Conservation (phyloP, 2,797 vertebrate species). For the Sebastes minor region DNA sequence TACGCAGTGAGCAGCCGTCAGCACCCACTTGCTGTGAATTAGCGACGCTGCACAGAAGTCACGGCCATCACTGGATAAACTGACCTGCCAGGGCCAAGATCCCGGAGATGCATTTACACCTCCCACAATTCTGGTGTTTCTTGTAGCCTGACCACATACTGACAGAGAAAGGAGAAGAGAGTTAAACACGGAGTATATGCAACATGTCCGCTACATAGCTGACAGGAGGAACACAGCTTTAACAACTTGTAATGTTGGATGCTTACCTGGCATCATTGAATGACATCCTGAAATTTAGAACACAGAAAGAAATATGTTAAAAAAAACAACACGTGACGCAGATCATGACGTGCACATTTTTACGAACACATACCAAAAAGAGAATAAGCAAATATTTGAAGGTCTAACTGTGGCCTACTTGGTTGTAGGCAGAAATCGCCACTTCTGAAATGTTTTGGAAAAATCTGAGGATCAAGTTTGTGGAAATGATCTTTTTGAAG, state of each 20-base stretch:
- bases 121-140: neutral
- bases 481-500: too few species aligned
- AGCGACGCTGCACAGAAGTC: slow-evolving; percentile 45
- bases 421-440: neutral
- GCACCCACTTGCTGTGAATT: slow-evolving; percentile 36
- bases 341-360: neutral
- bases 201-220: neutral
- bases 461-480: neutral
- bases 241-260: neutral
- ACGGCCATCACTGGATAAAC: accelerated
- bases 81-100: slow-evolving; percentile 57
- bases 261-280: slow-evolving; percentile 23
- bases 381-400: neutral
- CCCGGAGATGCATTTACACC: neutral
- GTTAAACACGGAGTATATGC: neutral
- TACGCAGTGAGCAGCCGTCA: slow-evolving; percentile 54
- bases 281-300: slow-evolving; percentile 33
- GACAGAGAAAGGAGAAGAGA: neutral
- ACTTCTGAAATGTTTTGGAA: neutral
- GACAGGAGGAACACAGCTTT: neutral
- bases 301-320: neutral
- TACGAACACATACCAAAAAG: neutral
- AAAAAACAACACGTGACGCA: neutral
- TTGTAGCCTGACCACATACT: neutral
- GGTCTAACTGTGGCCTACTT: neutral